These are phyloP conservation scores for Petrosia ficiformis DNA, from an alignment of 37 sponge, comb jelly and placozoan species.

Conservation along the genomic window DNA sequence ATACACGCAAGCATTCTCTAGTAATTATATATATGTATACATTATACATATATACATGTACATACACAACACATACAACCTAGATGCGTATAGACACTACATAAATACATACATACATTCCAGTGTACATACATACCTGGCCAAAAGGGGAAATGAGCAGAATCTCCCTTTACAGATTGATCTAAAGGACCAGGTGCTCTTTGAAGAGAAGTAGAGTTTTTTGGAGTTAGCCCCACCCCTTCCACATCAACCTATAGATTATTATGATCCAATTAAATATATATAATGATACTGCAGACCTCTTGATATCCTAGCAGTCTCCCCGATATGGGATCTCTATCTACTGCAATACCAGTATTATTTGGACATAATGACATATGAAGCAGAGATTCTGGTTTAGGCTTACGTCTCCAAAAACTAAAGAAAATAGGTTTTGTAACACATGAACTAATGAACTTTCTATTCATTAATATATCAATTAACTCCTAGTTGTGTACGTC, in stretches of 20 bases:
- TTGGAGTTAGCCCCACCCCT: slow-evolving; percentile 49
- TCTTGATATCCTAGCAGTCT: slow-evolving; percentile 38
- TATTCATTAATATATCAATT: neutral
- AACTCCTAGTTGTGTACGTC: too few species aligned
- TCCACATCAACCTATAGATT: slow-evolving; percentile 36
- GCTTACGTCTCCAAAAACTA: slow-evolving; percentile 55
- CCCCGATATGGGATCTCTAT: slow-evolving; percentile 34
- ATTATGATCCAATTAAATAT: neutral
- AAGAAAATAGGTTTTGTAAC: neutral
- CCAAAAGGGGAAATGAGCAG: slow-evolving; percentile 78
- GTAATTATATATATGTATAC: too few species aligned
- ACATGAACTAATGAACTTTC: neutral
- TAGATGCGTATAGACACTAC: neutral
- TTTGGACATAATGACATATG: slow-evolving; percentile 7
- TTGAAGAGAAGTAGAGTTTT: slow-evolving; percentile 71
- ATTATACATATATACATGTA: too few species aligned
- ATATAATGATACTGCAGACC: slow-evolving; percentile 8
- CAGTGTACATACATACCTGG: slow-evolving; percentile 51
- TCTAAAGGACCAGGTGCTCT: slow-evolving; percentile 51
- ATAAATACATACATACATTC: neutral
- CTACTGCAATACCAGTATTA: slow-evolving; percentile 40
- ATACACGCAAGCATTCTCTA: too few species aligned
- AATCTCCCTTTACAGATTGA: slow-evolving; percentile 59
- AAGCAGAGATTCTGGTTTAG: slow-evolving; percentile 21
- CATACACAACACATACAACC: too few species aligned